Evolutionary conservation across 2,797 vertebrate species (phyloP).

Genomic region (Esox masquinongy): DNA sequence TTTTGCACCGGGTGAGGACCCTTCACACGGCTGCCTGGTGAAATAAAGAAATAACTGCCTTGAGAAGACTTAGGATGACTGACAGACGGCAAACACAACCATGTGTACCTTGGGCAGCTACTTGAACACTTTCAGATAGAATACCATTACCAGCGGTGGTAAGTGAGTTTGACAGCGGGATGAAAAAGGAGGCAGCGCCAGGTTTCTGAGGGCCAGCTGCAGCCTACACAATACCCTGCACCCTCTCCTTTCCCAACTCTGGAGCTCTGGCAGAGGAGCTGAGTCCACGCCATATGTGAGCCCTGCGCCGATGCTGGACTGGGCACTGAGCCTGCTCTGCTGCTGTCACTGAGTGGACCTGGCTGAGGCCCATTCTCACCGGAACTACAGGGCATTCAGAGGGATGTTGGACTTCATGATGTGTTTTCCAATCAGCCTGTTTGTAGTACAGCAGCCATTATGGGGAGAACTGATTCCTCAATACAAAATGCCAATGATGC

Average conservation of each 20-base stretch:
- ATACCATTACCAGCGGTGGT: slow-evolving; percentile 29
- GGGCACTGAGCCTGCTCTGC: slow-evolving; percentile 17
- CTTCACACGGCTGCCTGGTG: not conserved
- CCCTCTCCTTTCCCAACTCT: slow-evolving; percentile 19
- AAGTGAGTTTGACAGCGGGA: slow-evolving; percentile 46
- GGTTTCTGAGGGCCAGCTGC: slow-evolving; percentile 36
- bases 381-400: slow-evolving; percentile 7
- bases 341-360: slow-evolving; percentile 11
- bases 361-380: slow-evolving; percentile 15
- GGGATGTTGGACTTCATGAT: not conserved
- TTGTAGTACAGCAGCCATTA: not conserved
- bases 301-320: slow-evolving; percentile 10
- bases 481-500: not conserved
- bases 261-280: slow-evolving; percentile 40
- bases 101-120: slow-evolving; percentile 35
- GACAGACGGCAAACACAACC: slow-evolving; percentile 51
- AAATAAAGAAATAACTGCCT: slow-evolving; percentile 7
- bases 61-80: slow-evolving; percentile 29
- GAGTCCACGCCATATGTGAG: slow-evolving; percentile 31
- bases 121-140: slow-evolving; percentile 35
- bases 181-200: slow-evolving; percentile 39
- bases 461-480: not conserved
- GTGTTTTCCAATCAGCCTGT: not conserved
- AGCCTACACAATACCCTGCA: slow-evolving; percentile 33
- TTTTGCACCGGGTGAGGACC: slow-evolving; percentile 8